These are phyloP conservation scores for Helicoverpa zea DNA, from an alignment of 1,140 invertebrate genomes.

Conservation along the genomic window DNA sequence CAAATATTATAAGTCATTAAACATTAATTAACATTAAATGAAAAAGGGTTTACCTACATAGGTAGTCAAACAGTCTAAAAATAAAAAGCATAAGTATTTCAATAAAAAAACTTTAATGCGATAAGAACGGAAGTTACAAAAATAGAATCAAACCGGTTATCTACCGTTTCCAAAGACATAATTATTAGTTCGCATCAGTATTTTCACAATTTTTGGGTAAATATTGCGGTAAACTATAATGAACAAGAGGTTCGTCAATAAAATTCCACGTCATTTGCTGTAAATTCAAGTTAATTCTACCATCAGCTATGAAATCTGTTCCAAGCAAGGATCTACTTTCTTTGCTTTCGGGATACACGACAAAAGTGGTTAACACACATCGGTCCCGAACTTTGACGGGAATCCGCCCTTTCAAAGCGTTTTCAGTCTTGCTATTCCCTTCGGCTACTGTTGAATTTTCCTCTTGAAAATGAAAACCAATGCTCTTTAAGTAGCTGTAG, in stretches of 20 bases:
- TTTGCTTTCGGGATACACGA: background rate
- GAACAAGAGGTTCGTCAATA: background rate
- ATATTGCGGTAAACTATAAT: background rate
- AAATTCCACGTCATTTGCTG: background rate
- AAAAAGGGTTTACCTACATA: too few relatives aligned
- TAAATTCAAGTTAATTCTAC: background rate
- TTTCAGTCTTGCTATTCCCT: background rate
- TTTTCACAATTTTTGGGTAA: background rate
- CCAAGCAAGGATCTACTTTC: background rate
- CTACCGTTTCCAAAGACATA: background rate
- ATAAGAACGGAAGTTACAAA: too few relatives aligned
- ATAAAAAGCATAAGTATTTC: background rate
- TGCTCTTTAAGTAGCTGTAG: slow-evolving; percentile 19
- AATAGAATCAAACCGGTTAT: too few relatives aligned
- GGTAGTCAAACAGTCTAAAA: too few relatives aligned
- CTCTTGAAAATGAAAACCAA: slow-evolving; percentile 22
- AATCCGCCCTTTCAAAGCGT: background rate
- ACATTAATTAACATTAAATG: too few relatives aligned
- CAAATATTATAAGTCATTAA: too few relatives aligned
- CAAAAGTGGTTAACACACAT: background rate
- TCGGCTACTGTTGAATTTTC: background rate
- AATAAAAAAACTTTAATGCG: background rate
- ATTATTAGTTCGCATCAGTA: background rate
- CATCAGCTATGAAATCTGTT: background rate
- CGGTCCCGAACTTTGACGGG: slow-evolving; percentile 2